Base-by-base conservation (phyloP, 2,797 vertebrate species). In the Coendou prehensilis region DNA sequence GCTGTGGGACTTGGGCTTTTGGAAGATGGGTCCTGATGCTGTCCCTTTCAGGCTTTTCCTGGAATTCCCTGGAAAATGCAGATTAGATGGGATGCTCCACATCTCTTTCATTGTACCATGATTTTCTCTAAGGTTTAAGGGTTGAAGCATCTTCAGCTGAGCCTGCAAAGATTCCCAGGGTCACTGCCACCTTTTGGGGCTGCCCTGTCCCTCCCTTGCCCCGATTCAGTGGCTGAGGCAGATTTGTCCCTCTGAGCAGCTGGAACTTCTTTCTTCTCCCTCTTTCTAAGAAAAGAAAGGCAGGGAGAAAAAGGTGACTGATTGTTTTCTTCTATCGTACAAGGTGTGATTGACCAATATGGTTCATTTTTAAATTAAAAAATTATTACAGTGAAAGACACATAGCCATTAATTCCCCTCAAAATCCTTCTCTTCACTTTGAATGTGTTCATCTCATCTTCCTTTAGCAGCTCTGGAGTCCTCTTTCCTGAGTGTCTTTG, bases 221-320 rank as follows among this genome's bases (percentile, higher is more conserved):
- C 7, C 1, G 0, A 6, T 28, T 18, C 14, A 0, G 1, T 2
- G 23, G 54, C 41, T 1, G 4, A 52, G 67, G 45, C 64, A 85
- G 52, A 10, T 0, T 0, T 0, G 8, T 18, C n/a, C 20, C 33
- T 76, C 50, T 17, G 63, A 6, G 80, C 18, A 41, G 45, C 54
- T 2, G 23, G 37, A 41, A 22, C 45, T 18, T 57, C 67, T 75
- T 28, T 69, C 17, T 37, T 9, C 17, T 69, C 64, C 17, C 4
- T 1, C 52, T 64, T 45, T 57, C 92, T 61, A 73, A n/a, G 89
- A 85, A 92, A 88, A 18, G 63, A 22, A 28, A 56, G 26, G 61
- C 37, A 45, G 45, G 59, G n/a, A 88, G 28, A 11, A 67, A 45
- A 9, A 23, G 28, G 28, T 18, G 5, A 1, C 26, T 13, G 50